phyloP scores from a whole-genome alignment of 2,888 invertebrate genomes.

The Drosophila phalerata region DNA sequence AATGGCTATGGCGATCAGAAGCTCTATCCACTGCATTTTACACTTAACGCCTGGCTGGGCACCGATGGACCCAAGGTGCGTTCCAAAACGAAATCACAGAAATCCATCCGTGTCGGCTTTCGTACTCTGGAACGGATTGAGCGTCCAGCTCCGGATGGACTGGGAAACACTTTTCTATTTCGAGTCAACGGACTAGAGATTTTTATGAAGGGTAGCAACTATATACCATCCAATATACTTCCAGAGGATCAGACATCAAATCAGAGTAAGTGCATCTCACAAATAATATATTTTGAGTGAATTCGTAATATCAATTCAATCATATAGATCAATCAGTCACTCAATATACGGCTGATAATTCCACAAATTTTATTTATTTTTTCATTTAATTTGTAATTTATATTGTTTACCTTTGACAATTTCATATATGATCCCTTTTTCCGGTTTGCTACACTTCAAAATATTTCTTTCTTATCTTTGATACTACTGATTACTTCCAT shows the following conservation, averaged over 20 bases:
- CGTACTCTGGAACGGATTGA: constrained; percentile 94
- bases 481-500: background rate
- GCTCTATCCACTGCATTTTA: constrained; percentile 89
- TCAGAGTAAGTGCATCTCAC: constrained; percentile 83
- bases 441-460: background rate
- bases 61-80: constrained; percentile 64
- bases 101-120: constrained; percentile 92
- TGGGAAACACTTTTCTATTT: constrained; percentile 94
- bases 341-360: background rate
- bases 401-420: too few relatives aligned
- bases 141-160: constrained; percentile 61
- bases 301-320: background rate
- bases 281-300: background rate
- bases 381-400: background rate
- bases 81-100: constrained; percentile 83
- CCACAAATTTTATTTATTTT: background rate
- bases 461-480: background rate
- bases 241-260: constrained; percentile 88
- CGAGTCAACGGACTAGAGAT: constrained; percentile 93
- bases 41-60: constrained; percentile 84
- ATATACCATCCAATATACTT: constrained; percentile 95
- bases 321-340: background rate
- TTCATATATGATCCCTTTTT: background rate
- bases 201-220: constrained; percentile 98
- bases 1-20: constrained; percentile 94